phyloP scores from a whole-genome alignment of 2,888 invertebrate species.

The Cheilosia variabilis region DNA sequence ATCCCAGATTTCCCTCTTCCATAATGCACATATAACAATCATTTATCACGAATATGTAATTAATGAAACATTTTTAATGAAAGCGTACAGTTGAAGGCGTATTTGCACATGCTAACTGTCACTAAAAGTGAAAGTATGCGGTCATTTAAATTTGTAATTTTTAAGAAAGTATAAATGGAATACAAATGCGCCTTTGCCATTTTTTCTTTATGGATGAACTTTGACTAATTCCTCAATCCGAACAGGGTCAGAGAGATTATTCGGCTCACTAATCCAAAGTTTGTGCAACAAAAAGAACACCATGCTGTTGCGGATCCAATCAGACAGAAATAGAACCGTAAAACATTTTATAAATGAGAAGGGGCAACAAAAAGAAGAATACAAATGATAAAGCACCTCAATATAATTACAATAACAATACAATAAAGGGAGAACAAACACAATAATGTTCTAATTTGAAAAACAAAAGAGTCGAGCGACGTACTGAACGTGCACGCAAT shows the following conservation, averaged over 20 bases:
- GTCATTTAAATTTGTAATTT: slow-evolving; percentile 28
- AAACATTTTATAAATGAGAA: background rate
- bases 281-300: background rate
- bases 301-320: slow-evolving; percentile 2
- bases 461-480: slow-evolving; percentile 60
- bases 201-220: slow-evolving; percentile 12
- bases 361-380: slow-evolving; percentile 48
- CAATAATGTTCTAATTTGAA: slow-evolving; percentile 3
- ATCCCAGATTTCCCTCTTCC: background rate
- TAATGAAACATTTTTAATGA: background rate
- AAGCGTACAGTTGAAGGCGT: background rate
- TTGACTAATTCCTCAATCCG: slow-evolving; percentile 9
- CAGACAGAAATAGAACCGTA: slow-evolving; percentile 27
- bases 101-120: slow-evolving; percentile 1
- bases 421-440: background rate
- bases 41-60: background rate
- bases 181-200: background rate
- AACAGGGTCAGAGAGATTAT: slow-evolving; percentile 38
- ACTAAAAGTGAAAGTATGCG: slow-evolving; percentile 8
- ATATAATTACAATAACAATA: background rate
- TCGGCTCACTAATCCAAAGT: background rate
- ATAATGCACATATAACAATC: background rate
- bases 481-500: slow-evolving; percentile 51
- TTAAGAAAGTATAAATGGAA: slow-evolving; percentile 10
- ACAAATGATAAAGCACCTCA: slow-evolving; percentile 18